Evolutionary conservation across 2,113 vertebrate species (phyloP), one percentile per base, ranked within the genome.

Genomic region (Patagioenas fasciata): DNA sequence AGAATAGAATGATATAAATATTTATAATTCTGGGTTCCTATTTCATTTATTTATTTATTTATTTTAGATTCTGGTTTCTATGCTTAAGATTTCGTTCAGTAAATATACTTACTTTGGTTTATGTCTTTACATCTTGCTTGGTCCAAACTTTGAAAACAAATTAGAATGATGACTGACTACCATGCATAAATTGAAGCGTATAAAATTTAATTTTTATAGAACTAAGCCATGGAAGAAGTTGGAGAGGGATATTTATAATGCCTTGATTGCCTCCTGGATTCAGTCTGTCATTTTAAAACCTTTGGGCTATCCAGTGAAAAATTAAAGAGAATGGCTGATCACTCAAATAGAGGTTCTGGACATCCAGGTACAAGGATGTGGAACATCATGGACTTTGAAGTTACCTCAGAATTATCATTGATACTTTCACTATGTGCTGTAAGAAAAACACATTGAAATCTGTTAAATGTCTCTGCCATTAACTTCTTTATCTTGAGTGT

Each of bases 121-220:
- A 42, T 72, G 11, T 75, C 28, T 79, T 85, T 90, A 28, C 23
- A 25, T 69, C 61, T 82, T 48, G 5, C 51, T 71, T 88, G 28
- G 36, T 75, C 79, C 82, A 77, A n/a, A 61, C 88, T 94, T 88
- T 85, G 36, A 75, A 89, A 93, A 36, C 23, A 69, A 62, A 29
- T 62, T 83, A 69, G 71, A 70, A 51, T 83, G 47, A 69, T 80
- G 24, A 48, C 23, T 96, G 29, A 72, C 17, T 80, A 25, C 32
- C 3, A 2, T 93, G 56, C 72, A 73, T 85, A 78, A 96, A 94
- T 71, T 93, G 85, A 95, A 95, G 71, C 80, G 65, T 92, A 77
- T 89, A 94, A 94, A 97, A 96, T 96, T 93, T 94, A 94, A 95
- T 93, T 95, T 95, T 97, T 96, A 66, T 96, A 97, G 96, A 97